Evolutionary conservation across 2,113 vertebrate species (phyloP), one percentile per base, ranked within the genome.

Genomic region (Tinamus guttatus): DNA sequence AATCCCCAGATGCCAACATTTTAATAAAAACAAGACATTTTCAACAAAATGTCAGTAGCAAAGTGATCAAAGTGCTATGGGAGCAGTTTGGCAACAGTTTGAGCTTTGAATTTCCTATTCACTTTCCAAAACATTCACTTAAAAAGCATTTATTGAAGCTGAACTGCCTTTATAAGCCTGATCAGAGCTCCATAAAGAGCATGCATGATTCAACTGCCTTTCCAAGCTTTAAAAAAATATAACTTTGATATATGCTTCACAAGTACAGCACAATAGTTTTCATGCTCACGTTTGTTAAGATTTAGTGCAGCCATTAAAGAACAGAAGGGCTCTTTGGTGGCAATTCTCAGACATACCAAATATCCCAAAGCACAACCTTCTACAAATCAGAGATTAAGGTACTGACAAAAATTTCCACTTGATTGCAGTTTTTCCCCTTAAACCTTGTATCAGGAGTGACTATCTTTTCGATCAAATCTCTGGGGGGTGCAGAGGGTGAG

Each of bases 261-360:
- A 97, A 98, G 97, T 95, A 95, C 82, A 91, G 95, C 97, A 98
- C 98, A 98, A 98, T 98, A 97, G 98, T 98, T 98, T 98, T 97
- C 97, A 97, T 98, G 97, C 96, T 98, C 98, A 98, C 97, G 97
- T 98, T 98, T 98, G 96, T 97, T 97, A 98, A 98, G 98, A 98
- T 98, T 98, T 98, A 98, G 95, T 97, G 95, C 89, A 93, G 87
- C 95, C 96, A 97, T 98, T 98, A 98, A 97, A 98, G 97, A 98
- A 98, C 96, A 97, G 98, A 98, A 98, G 96, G 95, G 95, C 91
- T 98, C 97, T 98, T 98, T 98, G 98, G 97, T 98, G 98, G 97
- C 98, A 98, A 96, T 94, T 95, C 96, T 98, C 96, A 98, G 96
- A 98, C 96, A 97, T 95, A 97, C 96, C 97, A 98, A 98, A 98